These are phyloP conservation scores for Ophioderma brevispina DNA, from an alignment of 35 echinoderm and acorn worm genomes.

Conservation along the genomic window DNA sequence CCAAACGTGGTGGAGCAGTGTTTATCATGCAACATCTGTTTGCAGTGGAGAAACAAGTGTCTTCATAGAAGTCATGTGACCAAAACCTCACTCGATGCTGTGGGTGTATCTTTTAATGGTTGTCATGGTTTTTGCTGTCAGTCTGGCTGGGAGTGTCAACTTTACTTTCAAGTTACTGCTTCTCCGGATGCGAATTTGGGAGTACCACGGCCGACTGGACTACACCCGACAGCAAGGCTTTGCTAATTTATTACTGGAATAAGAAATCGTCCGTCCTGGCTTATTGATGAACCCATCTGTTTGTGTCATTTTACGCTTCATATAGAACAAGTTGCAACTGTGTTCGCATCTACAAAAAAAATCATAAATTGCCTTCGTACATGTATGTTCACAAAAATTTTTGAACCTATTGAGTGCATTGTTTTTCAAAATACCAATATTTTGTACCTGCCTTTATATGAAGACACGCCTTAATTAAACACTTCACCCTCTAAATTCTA, in stretches of 20 bases:
- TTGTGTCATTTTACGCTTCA: too few relatives aligned
- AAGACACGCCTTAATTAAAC: neutral
- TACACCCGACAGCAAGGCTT: neutral
- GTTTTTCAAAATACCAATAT: too few relatives aligned
- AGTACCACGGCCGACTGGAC: conserved; percentile 32
- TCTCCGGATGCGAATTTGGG: conserved; percentile 35
- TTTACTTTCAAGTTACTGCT: conserved; percentile 30
- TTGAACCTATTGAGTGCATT: too few relatives aligned
- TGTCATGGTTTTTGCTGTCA: conserved; percentile 38
- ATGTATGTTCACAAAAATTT: too few relatives aligned
- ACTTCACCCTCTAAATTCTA: neutral
- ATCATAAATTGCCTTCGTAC: too few relatives aligned
- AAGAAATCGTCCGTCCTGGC: neutral
- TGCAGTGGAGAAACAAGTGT: neutral
- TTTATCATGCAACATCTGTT: neutral
- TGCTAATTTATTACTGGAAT: neutral
- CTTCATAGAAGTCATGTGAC: neutral
- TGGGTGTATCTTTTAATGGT: conserved; percentile 17
- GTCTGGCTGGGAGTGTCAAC: conserved; percentile 9
- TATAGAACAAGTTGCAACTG: too few relatives aligned
- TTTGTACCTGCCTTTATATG: neutral
- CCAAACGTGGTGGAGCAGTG: neutral
- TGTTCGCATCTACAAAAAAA: too few relatives aligned
- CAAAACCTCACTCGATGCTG: conserved; percentile 14
- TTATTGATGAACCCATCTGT: too few relatives aligned